Conservation (phyloP, 1,140 invertebrate genomes). For the Anoplophora glabripennis region DNA sequence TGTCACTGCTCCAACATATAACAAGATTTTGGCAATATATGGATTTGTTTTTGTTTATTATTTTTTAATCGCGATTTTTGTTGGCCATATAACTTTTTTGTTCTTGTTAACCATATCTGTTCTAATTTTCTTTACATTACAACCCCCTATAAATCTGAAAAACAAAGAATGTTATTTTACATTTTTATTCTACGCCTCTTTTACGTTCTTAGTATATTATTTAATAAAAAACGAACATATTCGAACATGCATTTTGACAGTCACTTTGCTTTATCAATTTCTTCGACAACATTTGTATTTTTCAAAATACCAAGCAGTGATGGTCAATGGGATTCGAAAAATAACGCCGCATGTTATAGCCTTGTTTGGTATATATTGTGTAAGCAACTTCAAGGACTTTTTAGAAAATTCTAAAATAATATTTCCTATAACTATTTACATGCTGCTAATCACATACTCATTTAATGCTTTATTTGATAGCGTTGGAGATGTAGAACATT, state of each 20-base stretch:
- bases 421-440: background rate
- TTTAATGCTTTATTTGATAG: conserved; percentile 6
- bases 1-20: conserved; percentile 1
- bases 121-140: conserved; percentile 1
- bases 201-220: background rate
- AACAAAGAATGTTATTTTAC: conserved; percentile 3
- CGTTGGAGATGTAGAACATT: background rate
- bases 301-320: conserved; percentile 2
- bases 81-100: background rate
- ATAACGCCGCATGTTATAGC: no score
- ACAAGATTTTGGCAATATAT: conserved; percentile 9
- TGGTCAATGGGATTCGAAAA: no score
- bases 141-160: conserved; percentile 1
- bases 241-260: background rate
- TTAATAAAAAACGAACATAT: background rate
- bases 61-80: background rate
- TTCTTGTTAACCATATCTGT: background rate
- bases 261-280: conserved; percentile 1
- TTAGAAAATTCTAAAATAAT: background rate
- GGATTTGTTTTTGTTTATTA: background rate
- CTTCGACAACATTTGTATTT: conserved; percentile 1
- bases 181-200: background rate
- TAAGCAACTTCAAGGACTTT: background rate
- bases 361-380: no score
- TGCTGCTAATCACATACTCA: conserved; percentile 1